These are phyloP conservation scores for Drosophila villosipedis DNA, from an alignment of 2,888 invertebrate species.

Conservation along the genomic window DNA sequence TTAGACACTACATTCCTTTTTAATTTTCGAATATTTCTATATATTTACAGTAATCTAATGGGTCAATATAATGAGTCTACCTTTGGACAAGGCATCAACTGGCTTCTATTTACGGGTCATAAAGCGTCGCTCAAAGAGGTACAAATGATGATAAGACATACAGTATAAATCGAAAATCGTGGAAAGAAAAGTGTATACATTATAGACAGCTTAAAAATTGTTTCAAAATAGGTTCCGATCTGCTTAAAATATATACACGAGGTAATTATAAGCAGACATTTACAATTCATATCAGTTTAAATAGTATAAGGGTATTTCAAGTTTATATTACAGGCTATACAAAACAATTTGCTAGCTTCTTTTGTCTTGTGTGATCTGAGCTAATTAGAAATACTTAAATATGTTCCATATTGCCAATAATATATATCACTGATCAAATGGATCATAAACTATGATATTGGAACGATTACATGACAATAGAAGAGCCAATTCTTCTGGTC, in stretches of 20 bases:
- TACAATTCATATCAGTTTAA: background rate
- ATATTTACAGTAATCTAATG: constrained; percentile 87
- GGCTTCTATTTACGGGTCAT: constrained; percentile 89
- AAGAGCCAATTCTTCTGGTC: no score
- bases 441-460: no score
- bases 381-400: no score
- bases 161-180: background rate
- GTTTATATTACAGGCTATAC: no score
- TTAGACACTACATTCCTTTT: background rate
- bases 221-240: background rate
- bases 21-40: background rate
- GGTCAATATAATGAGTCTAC: constrained; percentile 87
- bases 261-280: background rate
- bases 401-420: no score
- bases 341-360: no score
- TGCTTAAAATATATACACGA: background rate
- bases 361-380: no score
- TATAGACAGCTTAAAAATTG: background rate
- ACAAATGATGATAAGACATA: constrained; percentile 88
- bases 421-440: no score
- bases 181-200: background rate
- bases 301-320: no score
- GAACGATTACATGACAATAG: no score
- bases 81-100: constrained; percentile 88
- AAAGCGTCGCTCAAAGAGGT: constrained; percentile 87